phyloP scores from a whole-genome alignment of 2,797 vertebrate species.

The Silurus lanzhouensis region DNA sequence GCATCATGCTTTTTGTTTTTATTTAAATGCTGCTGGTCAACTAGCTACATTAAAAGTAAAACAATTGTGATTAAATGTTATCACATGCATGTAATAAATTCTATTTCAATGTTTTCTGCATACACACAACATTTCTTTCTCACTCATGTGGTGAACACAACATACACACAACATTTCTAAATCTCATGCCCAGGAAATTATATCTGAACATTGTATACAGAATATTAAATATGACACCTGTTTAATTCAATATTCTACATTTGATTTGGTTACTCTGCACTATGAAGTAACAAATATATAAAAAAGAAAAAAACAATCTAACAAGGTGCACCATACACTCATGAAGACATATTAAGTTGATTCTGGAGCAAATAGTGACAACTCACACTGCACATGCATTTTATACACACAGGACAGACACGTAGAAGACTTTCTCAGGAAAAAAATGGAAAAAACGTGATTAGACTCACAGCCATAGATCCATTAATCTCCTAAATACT shows the following conservation, averaged over 20 bases:
- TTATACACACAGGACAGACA: background rate
- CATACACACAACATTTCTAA: background rate
- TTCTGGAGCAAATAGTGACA: background rate
- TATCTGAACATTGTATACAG: background rate
- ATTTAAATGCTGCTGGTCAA: background rate
- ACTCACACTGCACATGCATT: background rate
- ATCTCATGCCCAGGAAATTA: background rate
- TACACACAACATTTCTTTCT: background rate
- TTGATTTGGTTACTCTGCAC: background rate
- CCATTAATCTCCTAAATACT: background rate
- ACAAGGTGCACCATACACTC: background rate
- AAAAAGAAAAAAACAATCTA: background rate
- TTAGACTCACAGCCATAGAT: background rate
- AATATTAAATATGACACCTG: background rate
- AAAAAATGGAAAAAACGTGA: background rate
- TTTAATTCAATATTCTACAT: background rate
- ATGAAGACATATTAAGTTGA: background rate
- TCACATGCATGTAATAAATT: background rate
- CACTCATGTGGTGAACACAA: background rate
- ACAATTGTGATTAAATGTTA: background rate
- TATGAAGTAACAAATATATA: background rate
- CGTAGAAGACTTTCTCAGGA: background rate
- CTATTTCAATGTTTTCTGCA: background rate
- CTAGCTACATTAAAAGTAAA: background rate
- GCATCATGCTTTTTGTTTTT: background rate